Evolutionary conservation across 2,797 vertebrate species (phyloP).

Genomic region (Limnodromus scolopaceus): DNA sequence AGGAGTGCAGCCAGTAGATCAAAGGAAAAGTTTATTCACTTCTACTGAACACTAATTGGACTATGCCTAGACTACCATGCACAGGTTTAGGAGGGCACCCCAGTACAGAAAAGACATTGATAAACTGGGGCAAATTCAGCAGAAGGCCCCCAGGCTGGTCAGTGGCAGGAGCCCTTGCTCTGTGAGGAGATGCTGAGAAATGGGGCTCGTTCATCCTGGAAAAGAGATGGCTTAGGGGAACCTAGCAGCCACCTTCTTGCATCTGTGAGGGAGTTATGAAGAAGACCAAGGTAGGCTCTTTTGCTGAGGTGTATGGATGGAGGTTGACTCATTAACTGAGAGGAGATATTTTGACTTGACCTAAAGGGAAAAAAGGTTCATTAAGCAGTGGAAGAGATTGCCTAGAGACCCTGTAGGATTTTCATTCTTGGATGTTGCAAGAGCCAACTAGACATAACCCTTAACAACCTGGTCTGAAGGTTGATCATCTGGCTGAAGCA

Average conservation of each 20-base stretch:
- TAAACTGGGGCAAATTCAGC: background rate
- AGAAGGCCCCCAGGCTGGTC: background rate
- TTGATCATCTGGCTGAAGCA: background rate
- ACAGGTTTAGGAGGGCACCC: background rate
- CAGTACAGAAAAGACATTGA: background rate
- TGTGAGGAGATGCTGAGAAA: background rate
- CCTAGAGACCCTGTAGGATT: background rate
- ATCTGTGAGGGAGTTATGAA: background rate
- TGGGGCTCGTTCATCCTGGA: background rate
- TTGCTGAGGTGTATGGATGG: background rate
- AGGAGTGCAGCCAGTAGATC: background rate
- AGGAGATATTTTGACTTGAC: background rate
- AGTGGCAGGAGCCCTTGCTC: background rate
- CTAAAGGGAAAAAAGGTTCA: background rate
- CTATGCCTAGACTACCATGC: background rate
- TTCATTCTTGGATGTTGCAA: background rate
- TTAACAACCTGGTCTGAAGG: background rate
- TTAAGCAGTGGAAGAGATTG: background rate
- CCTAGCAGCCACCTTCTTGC: background rate
- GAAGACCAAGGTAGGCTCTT: background rate
- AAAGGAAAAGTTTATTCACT: background rate
- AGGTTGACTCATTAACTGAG: background rate
- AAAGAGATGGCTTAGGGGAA: background rate
- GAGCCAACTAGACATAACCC: background rate
- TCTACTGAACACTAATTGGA: background rate